Base-by-base conservation (phyloP, 2,888 invertebrate genomes). In the Ypsolopha sequella region DNA sequence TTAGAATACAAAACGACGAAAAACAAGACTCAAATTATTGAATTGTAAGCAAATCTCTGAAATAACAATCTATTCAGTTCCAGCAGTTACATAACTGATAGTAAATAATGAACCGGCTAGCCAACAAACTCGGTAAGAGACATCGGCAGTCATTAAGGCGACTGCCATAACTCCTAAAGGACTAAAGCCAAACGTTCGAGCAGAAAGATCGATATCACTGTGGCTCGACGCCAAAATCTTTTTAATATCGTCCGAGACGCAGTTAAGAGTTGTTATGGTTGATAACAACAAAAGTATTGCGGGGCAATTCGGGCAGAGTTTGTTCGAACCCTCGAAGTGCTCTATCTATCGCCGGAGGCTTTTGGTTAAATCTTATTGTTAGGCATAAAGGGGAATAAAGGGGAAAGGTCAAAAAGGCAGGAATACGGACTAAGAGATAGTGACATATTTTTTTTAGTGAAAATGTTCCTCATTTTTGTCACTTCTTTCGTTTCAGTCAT, bases 201-300 rank as follows among this genome's bases (percentile, higher is more conserved):
- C 82, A 80, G 82, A 77, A 82, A 84, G 85, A 85, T 86, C 84
- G 79, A 84, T 85, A 86, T 84, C 85, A 73, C 58, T 65, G 71
- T 86, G 86, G 85, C 84, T 64, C 70, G 66, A 64, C 80, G 85
- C 86, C 86, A 86, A 82, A 78, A 84, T 82, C 82, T 85, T 84
- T 85, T 85, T 85, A 85, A 85, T 85, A 86, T 82, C 80, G 70
- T 75, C 77, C 70, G 73, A 74, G 73, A 36, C 33, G 35, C 47
- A 74, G 73, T 75, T 76, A 77, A 73, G 76, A 82, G 79, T 77
- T 78, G 80, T 79, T 78, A 76, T 67, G 65, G 65, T 68, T 71
- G 78, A 85, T 84, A 84, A 84, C 81, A 85, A 82, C 82, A 80
- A 78, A 82, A 81, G 78, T 81, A 80, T 78, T 80, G 78, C 75